Base-by-base conservation (phyloP, 2,797 vertebrate genomes). In the Eutrigla gurnardus region DNA sequence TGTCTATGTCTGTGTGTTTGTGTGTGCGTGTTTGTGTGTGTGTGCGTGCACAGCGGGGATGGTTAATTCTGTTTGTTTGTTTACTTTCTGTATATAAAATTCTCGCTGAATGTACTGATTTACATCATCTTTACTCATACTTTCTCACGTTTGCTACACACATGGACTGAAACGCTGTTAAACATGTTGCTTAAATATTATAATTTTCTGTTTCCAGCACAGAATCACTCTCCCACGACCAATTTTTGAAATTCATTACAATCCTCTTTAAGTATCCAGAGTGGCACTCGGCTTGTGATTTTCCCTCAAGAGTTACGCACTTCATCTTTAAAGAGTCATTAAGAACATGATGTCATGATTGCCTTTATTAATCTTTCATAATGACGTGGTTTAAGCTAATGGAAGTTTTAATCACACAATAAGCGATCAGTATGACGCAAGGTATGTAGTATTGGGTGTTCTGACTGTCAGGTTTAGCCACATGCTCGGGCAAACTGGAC, bases 261-360 rank as follows among this genome's bases (percentile, higher is more conserved):
- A 3, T 2, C 37, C 50, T 65, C 14, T 60, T 55, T 37, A 66
- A 57, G 12, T 47, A 74, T 39, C 50, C 18, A 42, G 43, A 72
- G 9, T 58, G 32, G 36, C 53, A 43, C 33, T 45, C 8, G 8
- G 36, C 8, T 33, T 37, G 36, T 40, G 35, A 70, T 61, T 70
- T 71, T 57, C 18, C 40, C 14, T 49, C 45, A 39, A 47, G 45
- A 79, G 43, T 39, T 61, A 40, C 39, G 42, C 35, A 62, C 58
- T 73, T 58, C 49, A 61, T 39, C 66, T 69, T 64, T 70, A 37
- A 66, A 65, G 18, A 68, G 49, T 76, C 62, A 66, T 84, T 76
- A 46, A 65, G 63, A 72, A 64, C 25, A 18, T 14, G 1, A 66
- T 73, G 63, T 35, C 43, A 72, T 52, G 46, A 70, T 42, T 47